phyloP scores from a whole-genome alignment of 1,140 invertebrate genomes.

The Sesamia nonagrioides region DNA sequence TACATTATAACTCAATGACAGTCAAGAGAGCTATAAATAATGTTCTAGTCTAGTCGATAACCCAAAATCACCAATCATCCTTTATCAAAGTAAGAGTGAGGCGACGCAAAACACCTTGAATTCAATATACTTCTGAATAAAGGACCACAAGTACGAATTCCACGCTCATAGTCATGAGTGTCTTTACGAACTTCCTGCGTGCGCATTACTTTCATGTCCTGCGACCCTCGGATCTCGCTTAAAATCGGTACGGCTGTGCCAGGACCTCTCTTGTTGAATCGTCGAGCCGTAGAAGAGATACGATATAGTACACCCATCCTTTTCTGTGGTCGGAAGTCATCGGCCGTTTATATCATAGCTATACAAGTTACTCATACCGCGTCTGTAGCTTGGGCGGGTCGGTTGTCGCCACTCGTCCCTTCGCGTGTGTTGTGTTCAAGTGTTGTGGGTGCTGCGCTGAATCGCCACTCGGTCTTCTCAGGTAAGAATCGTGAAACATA shows the following conservation, averaged over 20 bases:
- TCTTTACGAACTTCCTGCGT: constrained; percentile 67
- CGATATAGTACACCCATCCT: constrained; percentile 57
- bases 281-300: constrained; percentile 56
- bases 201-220: constrained; percentile 67
- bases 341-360: constrained; percentile 77
- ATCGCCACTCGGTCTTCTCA: constrained; percentile 66
- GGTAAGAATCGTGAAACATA: constrained; percentile 64
- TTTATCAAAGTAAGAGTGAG: constrained; percentile 10
- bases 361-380: constrained; percentile 77
- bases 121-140: constrained; percentile 56
- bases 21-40: background rate
- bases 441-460: constrained; percentile 78
- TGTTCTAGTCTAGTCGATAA: background rate
- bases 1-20: too few relatives aligned
- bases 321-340: constrained; percentile 71
- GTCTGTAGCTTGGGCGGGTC: constrained; percentile 75
- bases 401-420: constrained; percentile 79
- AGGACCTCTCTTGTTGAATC: constrained; percentile 57
- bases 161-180: constrained; percentile 58
- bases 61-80: background rate
- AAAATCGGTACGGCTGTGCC: constrained; percentile 59
- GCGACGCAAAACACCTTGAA: constrained; percentile 22
- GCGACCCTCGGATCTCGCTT: constrained; percentile 64
- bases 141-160: background rate
- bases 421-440: constrained; percentile 83